Evolutionary conservation across 2,888 invertebrate species (phyloP).

Genomic region (Pherbina coryleti): DNA sequence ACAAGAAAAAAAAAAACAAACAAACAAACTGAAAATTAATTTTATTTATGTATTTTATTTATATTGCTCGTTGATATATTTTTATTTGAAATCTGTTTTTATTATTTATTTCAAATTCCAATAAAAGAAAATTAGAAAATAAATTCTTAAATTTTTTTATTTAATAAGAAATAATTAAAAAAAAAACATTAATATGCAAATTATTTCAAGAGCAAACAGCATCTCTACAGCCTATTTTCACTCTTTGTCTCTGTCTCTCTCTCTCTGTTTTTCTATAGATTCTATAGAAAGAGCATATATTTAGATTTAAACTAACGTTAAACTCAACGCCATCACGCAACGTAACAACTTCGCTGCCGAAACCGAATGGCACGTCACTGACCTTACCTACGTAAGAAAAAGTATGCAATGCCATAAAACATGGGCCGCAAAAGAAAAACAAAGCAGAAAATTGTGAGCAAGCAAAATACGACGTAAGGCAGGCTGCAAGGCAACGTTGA

Average conservation of each 20-base stretch:
- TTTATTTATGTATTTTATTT: no score
- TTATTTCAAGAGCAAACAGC: neutral
- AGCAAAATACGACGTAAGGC: neutral
- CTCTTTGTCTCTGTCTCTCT: no score
- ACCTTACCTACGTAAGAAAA: constrained; percentile 46
- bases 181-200: neutral
- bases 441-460: neutral
- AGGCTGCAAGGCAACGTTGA: neutral
- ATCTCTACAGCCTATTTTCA: neutral
- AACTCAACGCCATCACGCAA: neutral
- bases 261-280: no score
- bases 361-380: constrained; percentile 46
- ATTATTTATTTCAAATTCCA: no score
- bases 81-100: no score
- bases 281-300: no score
- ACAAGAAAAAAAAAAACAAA: no score
- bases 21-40: no score
- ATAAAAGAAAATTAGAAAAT: no score
- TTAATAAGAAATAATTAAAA: neutral
- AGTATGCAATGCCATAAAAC: neutral
- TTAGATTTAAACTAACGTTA: neutral
- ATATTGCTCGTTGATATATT: no score
- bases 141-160: no score
- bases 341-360: neutral
- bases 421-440: neutral